These are phyloP conservation scores for Enteromius fasciolatus DNA, from an alignment of 2,797 vertebrate species.

Conservation along the genomic window DNA sequence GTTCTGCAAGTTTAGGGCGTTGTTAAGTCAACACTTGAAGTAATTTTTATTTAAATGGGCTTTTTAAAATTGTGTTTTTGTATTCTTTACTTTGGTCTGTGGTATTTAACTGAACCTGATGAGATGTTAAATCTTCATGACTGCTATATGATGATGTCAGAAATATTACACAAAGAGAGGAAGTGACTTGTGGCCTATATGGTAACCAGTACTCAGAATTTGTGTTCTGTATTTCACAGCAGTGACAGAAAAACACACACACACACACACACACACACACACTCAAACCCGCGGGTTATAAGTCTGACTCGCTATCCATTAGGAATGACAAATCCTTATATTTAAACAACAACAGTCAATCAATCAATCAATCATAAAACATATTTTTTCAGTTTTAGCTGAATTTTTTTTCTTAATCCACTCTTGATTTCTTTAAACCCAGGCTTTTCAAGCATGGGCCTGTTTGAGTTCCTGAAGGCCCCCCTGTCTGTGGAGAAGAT, in stretches of 20 bases:
- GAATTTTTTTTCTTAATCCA: background rate
- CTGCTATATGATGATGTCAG: background rate
- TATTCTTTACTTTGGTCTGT: background rate
- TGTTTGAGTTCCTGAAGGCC: background rate
- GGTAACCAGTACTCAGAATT: no score
- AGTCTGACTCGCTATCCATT: no score
- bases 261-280: no score
- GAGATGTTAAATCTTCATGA: background rate
- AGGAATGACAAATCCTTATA: background rate
- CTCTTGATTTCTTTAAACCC: background rate
- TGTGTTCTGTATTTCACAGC: no score
- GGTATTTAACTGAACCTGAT: background rate
- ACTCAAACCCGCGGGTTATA: no score
- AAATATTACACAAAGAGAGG: background rate
- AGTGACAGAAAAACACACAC: no score
- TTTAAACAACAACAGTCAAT: background rate
- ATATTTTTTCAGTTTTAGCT: background rate
- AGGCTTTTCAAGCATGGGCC: background rate
- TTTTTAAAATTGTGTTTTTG: background rate
- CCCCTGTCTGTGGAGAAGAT: background rate
- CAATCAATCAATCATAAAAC: background rate
- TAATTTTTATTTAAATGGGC: background rate
- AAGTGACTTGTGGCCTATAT: no score
- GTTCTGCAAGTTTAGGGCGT: slow-evolving; percentile 12
- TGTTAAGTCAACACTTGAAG: slow-evolving; percentile 18